phyloP scores from a whole-genome alignment of 2,888 invertebrate genomes.

The Plagodis dolabraria region DNA sequence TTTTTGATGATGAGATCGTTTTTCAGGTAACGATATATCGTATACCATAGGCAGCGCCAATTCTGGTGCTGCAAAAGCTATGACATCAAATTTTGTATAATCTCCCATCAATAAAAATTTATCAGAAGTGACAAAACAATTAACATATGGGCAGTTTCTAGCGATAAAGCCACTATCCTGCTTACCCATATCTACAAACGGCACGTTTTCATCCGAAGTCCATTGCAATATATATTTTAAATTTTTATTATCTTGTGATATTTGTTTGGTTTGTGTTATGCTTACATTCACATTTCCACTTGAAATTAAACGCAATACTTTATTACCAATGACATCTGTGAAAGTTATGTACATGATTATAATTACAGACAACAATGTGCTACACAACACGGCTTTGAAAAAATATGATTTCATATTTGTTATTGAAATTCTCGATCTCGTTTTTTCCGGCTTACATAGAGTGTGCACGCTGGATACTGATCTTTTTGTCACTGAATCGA shows the following conservation, averaged over 20 bases:
- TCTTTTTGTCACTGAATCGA: not conserved
- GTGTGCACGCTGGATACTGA: not conserved
- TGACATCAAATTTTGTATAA: constrained; percentile 42
- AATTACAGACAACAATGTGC: constrained; percentile 6
- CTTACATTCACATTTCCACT: not conserved
- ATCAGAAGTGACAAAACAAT: constrained; percentile 57
- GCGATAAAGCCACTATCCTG: constrained; percentile 55
- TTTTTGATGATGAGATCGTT: constrained; percentile 55
- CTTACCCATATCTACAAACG: constrained; percentile 58
- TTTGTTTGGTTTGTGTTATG: too few relatives aligned
- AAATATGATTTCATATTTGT: constrained; percentile 24
- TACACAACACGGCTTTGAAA: constrained; percentile 11
- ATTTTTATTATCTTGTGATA: not conserved
- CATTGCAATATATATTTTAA: constrained; percentile 65
- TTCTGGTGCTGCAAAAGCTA: constrained; percentile 41
- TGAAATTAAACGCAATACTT: not conserved
- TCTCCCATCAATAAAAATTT: constrained; percentile 31
- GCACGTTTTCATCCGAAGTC: constrained; percentile 52
- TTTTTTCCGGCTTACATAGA: not conserved
- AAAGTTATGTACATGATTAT: constrained; percentile 12
- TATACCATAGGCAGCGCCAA: not conserved
- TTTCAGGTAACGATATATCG: constrained; percentile 38
- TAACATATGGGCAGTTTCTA: constrained; percentile 53
- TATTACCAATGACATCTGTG: constrained; percentile 11
- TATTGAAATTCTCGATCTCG: not conserved